phyloP scores from a whole-genome alignment of 2,888 invertebrate genomes.

The Pammene fasciana region DNA sequence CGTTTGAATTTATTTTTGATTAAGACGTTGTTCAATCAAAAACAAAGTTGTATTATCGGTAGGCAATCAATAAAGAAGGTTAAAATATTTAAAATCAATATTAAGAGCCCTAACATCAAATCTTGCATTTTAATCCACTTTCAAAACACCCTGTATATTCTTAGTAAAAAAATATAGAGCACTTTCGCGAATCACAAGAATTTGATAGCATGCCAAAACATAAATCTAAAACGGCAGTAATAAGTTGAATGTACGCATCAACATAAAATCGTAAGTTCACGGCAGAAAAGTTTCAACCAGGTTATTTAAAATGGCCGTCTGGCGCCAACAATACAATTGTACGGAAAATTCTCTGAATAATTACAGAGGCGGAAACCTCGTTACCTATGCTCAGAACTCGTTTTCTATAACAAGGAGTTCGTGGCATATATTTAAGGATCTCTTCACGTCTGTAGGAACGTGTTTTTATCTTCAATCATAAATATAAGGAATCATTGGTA shows the following conservation, averaged over 20 bases:
- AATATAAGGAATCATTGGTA: too few relatives aligned
- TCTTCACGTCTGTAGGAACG: too few relatives aligned
- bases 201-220: slow-evolving; percentile 32
- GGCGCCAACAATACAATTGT: slow-evolving; percentile 25
- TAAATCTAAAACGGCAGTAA: slow-evolving; percentile 30
- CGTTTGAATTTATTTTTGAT: too few relatives aligned
- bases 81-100: background rate
- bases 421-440: background rate
- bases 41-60: too few relatives aligned
- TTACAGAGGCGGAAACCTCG: slow-evolving; percentile 3
- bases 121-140: background rate
- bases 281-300: slow-evolving; percentile 7
- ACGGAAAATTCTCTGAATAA: slow-evolving; percentile 19
- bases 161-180: slow-evolving; percentile 7
- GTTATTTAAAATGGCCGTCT: slow-evolving; percentile 34
- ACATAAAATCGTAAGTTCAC: slow-evolving; percentile 36
- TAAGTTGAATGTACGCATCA: slow-evolving; percentile 30
- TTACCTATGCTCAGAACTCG: background rate
- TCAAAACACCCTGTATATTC: background rate
- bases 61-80: too few relatives aligned
- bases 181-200: slow-evolving; percentile 7
- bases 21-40: background rate
- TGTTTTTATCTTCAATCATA: too few relatives aligned
- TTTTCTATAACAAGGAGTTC: background rate
- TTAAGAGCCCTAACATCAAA: background rate